Evolutionary conservation across 2,113 vertebrate genomes (phyloP), one percentile per base, ranked within the genome.

Genomic region (Nycticorax nycticorax): DNA sequence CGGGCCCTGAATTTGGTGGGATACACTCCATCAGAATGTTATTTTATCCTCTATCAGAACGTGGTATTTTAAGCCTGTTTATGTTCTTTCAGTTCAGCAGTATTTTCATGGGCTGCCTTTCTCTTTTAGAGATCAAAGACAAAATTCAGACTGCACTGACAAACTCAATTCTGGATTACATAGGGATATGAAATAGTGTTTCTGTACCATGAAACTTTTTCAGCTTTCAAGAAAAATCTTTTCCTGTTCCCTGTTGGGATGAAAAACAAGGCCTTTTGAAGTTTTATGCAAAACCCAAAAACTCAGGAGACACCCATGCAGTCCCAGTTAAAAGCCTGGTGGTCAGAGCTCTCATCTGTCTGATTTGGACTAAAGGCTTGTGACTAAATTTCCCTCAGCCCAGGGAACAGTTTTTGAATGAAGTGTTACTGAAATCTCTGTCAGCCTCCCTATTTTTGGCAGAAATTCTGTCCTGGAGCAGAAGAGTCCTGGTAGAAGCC

Each of bases 151-250:
- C 62, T 62, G 8, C 57, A 66, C 53, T 92, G 95, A 89, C 91
- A 96, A 89, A 95, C 50, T 82, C 71, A 82, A 21, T 93, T 95
- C 92, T 82, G 77, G 56, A 85, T 93, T 94, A 95, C 59, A 89
- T 73, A 73, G 50, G 78, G 62, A 66, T 90, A 69, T 45, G 53
- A 92, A 96, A 26, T 47, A 26, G 39, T 73, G 74, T 66, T 94
- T 92, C 60, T 85, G 57, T 83, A 93, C 62, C 53, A 92, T 69
- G 53, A 94, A 89, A 72, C 60, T 37, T 55, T 85, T 94, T 72
- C 80, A 85, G 48, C 35, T 94, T 96, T 87, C 80, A 75, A 84
- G 66, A 7, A 91, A 92, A 94, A 94, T 47, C 23, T 87, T 92
- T 91, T 92, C 89, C 43, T 85, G 37, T 85, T 89, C 77, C 60